phyloP scores from a whole-genome alignment of 2,113 vertebrate genomes.

The Hydrolagus affinis region DNA sequence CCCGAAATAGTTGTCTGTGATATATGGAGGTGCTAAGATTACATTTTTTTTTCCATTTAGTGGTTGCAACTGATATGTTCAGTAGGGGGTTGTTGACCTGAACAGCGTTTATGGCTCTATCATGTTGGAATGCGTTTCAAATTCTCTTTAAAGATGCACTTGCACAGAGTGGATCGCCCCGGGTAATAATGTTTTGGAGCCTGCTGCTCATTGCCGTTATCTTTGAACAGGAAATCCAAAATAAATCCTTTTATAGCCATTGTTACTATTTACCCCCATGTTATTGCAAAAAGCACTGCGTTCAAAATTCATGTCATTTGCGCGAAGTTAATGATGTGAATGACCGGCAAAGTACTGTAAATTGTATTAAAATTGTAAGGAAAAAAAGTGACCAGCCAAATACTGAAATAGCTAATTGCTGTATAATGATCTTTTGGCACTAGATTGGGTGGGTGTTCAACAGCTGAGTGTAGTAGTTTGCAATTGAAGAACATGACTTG shows the following conservation, averaged over 20 bases:
- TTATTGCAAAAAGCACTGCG: background rate
- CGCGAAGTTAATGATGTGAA: background rate
- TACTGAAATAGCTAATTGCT: background rate
- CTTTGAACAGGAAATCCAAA: background rate
- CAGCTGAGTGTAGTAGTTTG: background rate
- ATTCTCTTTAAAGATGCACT: slow-evolving; percentile 10
- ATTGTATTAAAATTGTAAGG: background rate
- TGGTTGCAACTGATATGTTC: background rate
- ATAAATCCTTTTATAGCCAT: background rate
- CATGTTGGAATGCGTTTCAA: slow-evolving; percentile 1
- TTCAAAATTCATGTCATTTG: background rate
- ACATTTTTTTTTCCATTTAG: background rate
- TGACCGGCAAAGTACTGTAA: too few relatives aligned
- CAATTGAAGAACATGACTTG: slow-evolving; percentile 14
- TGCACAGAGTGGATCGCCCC: slow-evolving; percentile 3
- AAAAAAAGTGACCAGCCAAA: background rate
- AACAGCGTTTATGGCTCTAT: slow-evolving; percentile 13
- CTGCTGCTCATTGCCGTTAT: background rate
- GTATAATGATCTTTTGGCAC: background rate
- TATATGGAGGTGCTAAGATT: slow-evolving; percentile 4
- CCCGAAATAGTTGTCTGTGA: background rate
- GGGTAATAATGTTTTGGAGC: background rate
- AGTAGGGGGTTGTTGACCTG: slow-evolving; percentile 14
- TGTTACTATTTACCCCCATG: background rate
- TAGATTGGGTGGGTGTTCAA: background rate